These are phyloP conservation scores for Hirundichthys speculiger DNA, from an alignment of 2,113 vertebrate species.

Conservation along the genomic window DNA sequence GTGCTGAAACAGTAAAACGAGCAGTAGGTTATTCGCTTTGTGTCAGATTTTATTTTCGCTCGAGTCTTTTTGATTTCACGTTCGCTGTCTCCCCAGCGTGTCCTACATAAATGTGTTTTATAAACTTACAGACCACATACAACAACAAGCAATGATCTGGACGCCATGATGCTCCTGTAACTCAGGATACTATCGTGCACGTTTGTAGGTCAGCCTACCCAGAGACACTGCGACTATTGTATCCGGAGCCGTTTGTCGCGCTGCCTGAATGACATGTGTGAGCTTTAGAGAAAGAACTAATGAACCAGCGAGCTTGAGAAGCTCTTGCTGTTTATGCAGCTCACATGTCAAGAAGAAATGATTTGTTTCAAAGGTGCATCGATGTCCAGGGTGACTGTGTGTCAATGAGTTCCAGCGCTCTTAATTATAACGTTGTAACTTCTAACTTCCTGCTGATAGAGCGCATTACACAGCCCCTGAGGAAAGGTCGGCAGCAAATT, in stretches of 20 bases:
- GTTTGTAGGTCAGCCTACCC: not conserved
- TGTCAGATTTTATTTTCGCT: too few relatives aligned
- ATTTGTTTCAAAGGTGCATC: not conserved
- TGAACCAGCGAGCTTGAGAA: not conserved
- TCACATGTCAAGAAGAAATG: not conserved
- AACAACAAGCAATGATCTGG: too few relatives aligned
- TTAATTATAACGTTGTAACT: not conserved
- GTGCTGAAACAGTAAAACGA: too few relatives aligned
- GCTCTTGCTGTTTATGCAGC: not conserved
- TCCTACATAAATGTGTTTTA: too few relatives aligned
- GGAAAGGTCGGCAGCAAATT: not conserved
- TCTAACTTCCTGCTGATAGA: not conserved
- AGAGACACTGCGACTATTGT: constrained; percentile 11
- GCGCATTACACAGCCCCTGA: not conserved
- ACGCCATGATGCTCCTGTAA: too few relatives aligned
- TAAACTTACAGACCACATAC: too few relatives aligned
- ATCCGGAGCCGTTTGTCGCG: not conserved
- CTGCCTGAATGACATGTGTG: not conserved
- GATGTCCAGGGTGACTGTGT: not conserved
- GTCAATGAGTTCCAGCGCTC: too few relatives aligned
- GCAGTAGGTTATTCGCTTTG: too few relatives aligned
- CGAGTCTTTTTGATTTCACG: too few relatives aligned
- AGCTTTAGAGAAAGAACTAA: constrained; percentile 6
- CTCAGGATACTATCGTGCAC: not conserved
- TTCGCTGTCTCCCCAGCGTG: too few relatives aligned